Conservation (phyloP, 92 coral and sea anemone species). For the Pocillopora meandrina region DNA sequence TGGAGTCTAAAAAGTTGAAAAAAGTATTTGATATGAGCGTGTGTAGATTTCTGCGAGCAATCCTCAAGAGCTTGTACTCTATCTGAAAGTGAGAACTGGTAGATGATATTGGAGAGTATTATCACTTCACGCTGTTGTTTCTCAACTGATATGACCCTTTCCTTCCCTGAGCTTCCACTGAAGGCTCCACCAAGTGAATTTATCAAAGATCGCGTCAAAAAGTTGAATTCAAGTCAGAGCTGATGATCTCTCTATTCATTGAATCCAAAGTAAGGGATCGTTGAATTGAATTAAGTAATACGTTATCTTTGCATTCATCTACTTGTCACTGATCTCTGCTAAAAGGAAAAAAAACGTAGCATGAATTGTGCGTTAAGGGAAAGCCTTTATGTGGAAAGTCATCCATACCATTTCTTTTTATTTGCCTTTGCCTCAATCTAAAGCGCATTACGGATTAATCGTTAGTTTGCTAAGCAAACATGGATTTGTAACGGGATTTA, state of each 20-base stretch:
- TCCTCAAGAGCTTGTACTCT: not conserved
- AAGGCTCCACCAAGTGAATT: not conserved
- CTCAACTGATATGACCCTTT: not conserved
- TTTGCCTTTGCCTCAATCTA: slow-evolving; percentile 16
- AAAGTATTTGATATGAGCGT: too few relatives aligned
- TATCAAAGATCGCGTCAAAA: not conserved
- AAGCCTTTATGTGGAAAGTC: not conserved
- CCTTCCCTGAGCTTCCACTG: not conserved
- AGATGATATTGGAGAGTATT: not conserved
- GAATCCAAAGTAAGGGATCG: not conserved
- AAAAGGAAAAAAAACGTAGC: not conserved
- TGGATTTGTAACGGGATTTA: not conserved
- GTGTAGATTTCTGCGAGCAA: not conserved
- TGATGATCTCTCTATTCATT: not conserved
- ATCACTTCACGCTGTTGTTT: not conserved
- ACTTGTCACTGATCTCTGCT: slow-evolving; percentile 10
- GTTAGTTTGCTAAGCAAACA: slow-evolving; percentile 34
- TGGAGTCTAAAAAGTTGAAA: not conserved
- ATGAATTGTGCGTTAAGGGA: slow-evolving; percentile 1
- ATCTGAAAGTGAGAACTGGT: not conserved
- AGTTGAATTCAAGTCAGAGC: not conserved
- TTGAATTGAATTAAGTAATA: not conserved
- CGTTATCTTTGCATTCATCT: slow-evolving; percentile 2
- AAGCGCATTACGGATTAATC: slow-evolving; percentile 38
- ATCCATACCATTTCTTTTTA: not conserved